Conservation (phyloP, 1,140 invertebrate species). For the Samia ricini region DNA sequence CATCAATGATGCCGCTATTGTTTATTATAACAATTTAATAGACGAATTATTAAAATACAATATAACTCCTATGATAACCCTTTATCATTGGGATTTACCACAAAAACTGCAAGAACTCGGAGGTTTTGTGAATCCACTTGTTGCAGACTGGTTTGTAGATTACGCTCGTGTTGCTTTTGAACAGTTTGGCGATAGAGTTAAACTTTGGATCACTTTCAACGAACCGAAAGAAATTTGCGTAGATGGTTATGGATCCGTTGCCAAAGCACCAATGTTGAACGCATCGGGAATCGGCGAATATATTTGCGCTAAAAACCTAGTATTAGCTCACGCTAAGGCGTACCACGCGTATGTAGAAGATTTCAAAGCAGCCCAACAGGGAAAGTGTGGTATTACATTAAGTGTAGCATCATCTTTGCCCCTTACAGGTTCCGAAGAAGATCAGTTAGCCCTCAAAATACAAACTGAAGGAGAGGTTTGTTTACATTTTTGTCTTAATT, state of each 20-base stretch:
- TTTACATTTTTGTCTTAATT: not conserved
- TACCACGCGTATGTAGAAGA: constrained; percentile 54
- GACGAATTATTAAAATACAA: constrained; percentile 49
- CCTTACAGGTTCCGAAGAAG: constrained; percentile 51
- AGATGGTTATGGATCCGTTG: constrained; percentile 40
- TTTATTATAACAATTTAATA: constrained; percentile 79
- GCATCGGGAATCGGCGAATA: constrained; percentile 58
- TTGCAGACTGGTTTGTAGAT: constrained; percentile 70
- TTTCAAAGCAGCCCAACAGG: constrained; percentile 47
- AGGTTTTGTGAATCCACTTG: constrained; percentile 37
- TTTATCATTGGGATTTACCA: constrained; percentile 49
- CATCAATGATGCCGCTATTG: constrained; percentile 68
- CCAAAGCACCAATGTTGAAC: constrained; percentile 48
- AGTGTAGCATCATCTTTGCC: constrained; percentile 72
- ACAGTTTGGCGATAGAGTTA: constrained; percentile 67
- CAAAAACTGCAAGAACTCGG: constrained; percentile 42
- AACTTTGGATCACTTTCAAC: constrained; percentile 67
- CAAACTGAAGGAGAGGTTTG: constrained; percentile 52
- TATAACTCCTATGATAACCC: constrained; percentile 56
- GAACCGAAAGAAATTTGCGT: constrained; percentile 51
- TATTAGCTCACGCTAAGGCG: constrained; percentile 76
- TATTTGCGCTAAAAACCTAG: constrained; percentile 66
- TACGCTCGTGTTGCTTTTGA: constrained; percentile 68
- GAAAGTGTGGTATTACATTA: constrained; percentile 13
- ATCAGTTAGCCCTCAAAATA: constrained; percentile 70